Evolutionary conservation across 2,888 invertebrate species (phyloP).

Genomic region (Chouioia cunea): DNA sequence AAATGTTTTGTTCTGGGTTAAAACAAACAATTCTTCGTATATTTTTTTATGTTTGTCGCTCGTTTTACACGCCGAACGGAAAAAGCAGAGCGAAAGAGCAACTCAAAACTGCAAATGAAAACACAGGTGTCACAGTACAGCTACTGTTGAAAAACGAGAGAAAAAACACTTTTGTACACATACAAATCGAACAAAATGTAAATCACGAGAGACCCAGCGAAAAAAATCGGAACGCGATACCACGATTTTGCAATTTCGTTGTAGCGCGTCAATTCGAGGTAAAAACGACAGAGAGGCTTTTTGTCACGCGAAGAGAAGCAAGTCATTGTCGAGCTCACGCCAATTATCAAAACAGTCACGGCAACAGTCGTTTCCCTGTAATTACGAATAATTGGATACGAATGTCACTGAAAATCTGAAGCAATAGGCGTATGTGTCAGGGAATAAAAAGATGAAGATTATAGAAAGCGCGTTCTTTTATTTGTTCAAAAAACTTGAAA

Average conservation of each 20-base stretch:
- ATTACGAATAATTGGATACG: slow-evolving; percentile 64
- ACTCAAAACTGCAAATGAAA: no score
- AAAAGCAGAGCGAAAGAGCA: no score
- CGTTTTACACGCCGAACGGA: no score
- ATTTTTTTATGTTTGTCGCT: no score
- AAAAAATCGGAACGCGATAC: slow-evolving; percentile 4
- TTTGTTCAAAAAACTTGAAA: background rate
- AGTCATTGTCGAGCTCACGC: slow-evolving; percentile 49
- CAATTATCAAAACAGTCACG: slow-evolving; percentile 63
- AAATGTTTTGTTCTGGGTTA: no score
- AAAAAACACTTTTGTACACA: background rate
- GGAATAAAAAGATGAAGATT: background rate
- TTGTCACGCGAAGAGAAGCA: background rate
- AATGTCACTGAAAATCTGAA: slow-evolving; percentile 49
- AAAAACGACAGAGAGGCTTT: no score
- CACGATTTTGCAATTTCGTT: slow-evolving; percentile 6
- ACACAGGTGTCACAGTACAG: no score
- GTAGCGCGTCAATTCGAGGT: background rate
- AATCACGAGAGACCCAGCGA: background rate
- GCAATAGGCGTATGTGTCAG: slow-evolving; percentile 32
- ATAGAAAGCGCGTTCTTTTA: background rate
- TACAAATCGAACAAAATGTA: slow-evolving; percentile 3
- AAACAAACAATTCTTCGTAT: no score
- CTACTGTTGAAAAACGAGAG: no score
- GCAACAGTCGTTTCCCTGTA: slow-evolving; percentile 52